Evolutionary conservation across 2,797 vertebrate genomes (phyloP).

Genomic region (Acanthurus leucopareius): DNA sequence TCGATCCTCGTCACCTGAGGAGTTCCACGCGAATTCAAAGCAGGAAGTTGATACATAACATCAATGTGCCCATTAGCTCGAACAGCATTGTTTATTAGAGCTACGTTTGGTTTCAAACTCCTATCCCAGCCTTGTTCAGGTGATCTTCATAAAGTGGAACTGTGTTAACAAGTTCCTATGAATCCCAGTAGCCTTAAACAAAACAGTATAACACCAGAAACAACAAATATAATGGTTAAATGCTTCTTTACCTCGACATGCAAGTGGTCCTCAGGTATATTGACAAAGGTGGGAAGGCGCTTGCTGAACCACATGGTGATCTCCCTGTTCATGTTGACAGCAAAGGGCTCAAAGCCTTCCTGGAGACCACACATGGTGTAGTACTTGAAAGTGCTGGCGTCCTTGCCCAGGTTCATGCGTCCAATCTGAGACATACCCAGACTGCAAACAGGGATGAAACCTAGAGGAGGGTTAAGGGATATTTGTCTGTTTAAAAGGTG

Average conservation of each 20-base stretch:
- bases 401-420: constrained; percentile 98
- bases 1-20: constrained; percentile 94
- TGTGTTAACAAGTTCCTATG: too few species aligned
- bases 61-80: not conserved
- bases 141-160: not conserved
- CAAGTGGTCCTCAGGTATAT: constrained; percentile 94
- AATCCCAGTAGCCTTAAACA: too few species aligned
- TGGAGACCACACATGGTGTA: constrained; percentile 99
- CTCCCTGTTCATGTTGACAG: constrained; percentile 99
- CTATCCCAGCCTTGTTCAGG: not conserved
- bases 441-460: constrained; percentile 96
- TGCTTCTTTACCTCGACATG: constrained; percentile 89
- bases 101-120: not conserved
- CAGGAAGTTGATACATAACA: not conserved
- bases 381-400: constrained; percentile 97
- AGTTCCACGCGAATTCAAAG: constrained; percentile 9
- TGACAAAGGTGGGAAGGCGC: constrained; percentile 95
- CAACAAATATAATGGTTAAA: too few species aligned
- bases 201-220: too few species aligned
- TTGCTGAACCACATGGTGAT: constrained; percentile 99
- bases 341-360: constrained; percentile 97
- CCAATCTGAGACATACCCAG: constrained; percentile 94
- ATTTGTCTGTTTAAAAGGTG: not conserved
- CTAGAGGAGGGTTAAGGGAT: constrained; percentile 75
- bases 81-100: not conserved